Conservation (phyloP, 2,113 vertebrate genomes). For the Aramus guarauna region DNA sequence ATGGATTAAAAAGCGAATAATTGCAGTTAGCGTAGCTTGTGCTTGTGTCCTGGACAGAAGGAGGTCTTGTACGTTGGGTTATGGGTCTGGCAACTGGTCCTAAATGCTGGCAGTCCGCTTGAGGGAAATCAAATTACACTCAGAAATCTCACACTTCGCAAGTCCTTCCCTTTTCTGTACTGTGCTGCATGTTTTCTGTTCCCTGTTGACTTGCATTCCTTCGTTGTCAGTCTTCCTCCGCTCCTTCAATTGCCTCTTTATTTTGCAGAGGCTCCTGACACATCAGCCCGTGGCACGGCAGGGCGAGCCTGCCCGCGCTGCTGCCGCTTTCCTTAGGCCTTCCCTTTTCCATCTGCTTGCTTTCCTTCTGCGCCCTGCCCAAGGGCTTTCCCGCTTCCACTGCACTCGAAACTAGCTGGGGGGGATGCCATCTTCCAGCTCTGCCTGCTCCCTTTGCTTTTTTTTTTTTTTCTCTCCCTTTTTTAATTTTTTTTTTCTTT, state of each 20-base stretch:
- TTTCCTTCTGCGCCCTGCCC: neutral
- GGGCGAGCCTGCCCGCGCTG: neutral
- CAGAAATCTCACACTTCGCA: neutral
- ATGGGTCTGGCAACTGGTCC: neutral
- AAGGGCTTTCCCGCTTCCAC: neutral
- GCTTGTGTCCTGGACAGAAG: neutral
- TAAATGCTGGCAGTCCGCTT: rapidly evolving
- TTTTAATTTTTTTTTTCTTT: too few relatives aligned
- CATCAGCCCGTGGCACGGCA: neutral
- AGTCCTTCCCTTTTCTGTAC: neutral
- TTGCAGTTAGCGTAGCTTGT: neutral
- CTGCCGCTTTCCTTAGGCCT: neutral
- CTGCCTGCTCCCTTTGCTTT: neutral
- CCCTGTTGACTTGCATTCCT: neutral
- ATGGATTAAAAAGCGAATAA: rapidly evolving
- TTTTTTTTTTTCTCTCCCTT: rapidly evolving
- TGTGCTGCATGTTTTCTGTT: neutral
- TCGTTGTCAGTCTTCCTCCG: neutral
- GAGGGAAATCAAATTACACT: neutral
- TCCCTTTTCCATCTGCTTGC: neutral
- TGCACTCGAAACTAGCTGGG: neutral
- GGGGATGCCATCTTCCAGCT: neutral
- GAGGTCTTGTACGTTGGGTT: rapidly evolving
- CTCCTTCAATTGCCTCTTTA: neutral
- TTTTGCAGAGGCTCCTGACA: neutral